Evolutionary conservation across 2,113 vertebrate species (phyloP).

Genomic region (Calyptomena viridis): DNA sequence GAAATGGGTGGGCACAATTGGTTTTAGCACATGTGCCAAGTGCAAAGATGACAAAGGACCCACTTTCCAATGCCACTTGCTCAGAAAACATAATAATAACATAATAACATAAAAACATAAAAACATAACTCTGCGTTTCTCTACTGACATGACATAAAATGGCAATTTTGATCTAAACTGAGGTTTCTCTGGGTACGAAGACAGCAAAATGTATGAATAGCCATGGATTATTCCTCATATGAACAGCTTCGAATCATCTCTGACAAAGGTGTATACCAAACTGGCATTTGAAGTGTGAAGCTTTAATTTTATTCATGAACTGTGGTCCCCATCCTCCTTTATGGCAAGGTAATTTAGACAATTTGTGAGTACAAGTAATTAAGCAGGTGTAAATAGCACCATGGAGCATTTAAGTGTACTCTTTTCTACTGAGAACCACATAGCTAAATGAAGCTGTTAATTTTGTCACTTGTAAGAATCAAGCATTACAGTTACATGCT

Average conservation of each 20-base stretch:
- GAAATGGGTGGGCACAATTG: not conserved
- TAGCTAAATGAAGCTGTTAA: conserved; percentile 28
- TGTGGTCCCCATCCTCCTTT: not conserved
- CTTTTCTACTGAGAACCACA: conserved; percentile 18
- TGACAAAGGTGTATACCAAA: not conserved
- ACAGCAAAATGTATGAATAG: not conserved
- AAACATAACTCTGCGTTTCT: not conserved
- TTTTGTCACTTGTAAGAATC: conserved; percentile 21
- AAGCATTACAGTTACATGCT: not conserved
- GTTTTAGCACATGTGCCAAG: not conserved
- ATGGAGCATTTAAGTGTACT: not conserved
- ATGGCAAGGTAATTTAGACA: conserved; percentile 15
- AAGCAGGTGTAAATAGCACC: conserved; percentile 25
- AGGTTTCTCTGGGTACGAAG: not conserved
- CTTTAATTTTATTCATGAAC: not conserved
- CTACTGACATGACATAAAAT: not conserved
- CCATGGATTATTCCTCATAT: not conserved
- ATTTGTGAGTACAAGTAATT: conserved; percentile 44
- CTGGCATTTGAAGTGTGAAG: not conserved
- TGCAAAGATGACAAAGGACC: not conserved
- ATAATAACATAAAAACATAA: too few relatives aligned
- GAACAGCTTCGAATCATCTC: not conserved
- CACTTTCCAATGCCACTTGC: not conserved
- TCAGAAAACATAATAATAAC: not conserved
- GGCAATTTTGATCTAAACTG: not conserved